Base-by-base conservation (phyloP, 2,113 vertebrate species). In the Forbesichthys papilliferus region DNA sequence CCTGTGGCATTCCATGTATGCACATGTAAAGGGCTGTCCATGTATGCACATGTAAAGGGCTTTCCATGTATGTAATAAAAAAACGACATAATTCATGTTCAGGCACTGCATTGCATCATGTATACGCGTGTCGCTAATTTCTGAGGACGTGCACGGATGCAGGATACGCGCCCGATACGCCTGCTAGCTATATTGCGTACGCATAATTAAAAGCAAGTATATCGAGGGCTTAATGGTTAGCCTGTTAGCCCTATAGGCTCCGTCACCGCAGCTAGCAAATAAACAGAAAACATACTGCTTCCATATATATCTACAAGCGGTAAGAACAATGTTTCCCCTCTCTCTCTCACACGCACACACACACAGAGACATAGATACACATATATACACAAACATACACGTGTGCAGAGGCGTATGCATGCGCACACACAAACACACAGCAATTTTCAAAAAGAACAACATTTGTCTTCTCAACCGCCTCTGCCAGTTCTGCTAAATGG, bases 401-500 rank as follows among this genome's bases (percentile, higher is more conserved):
- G 9, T 8, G 36, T 8, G 7, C 36, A 42, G 36, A 42, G 36
- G 36, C 36, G 36, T 42, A 8, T 42, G 36, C 36, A 8, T 42
- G 36, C 36, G 7, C 36, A 55, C 56, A 58, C 20, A 33, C 56
- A 58, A n/a, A 58, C 56, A 58, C 56, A 61, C 56, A 27, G 58
- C 58, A 61, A 10, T 53, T 68, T 56, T 55, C 36, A 57, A 33
- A 27, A 53, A 48, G 16, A 46, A 46, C 62, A 42, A 13, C 34
- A 52, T 64, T 64, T 72, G 48, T 72, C 56, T 33, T 66, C 63
- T n/a, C 47, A 20, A 16, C 53, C 18, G 13, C 46, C 51, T n/a
- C 60, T 48, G 56, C 54, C 51, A 56, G 46, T 61, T 77, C 71
- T 74, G 77, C 73, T 69, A 82, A 81, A 84, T 63, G 72, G 76